Percentiles rank a stretch among this genome's conserved stretches.
These are phyloP conservation scores for Catotricha subobsoleta DNA, from an alignment of 2,888 invertebrate genomes.

Conservation along the genomic window DNA sequence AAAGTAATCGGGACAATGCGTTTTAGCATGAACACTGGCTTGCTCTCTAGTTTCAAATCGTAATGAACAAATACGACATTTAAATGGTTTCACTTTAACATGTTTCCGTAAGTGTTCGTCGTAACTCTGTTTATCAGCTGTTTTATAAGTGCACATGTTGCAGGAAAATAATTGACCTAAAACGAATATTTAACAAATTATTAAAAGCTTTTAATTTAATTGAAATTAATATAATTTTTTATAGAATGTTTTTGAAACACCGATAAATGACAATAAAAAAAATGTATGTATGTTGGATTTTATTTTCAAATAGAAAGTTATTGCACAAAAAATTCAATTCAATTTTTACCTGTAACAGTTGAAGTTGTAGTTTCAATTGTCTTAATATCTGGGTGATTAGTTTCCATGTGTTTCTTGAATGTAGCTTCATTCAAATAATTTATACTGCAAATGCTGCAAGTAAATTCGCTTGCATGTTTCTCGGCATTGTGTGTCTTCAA, in stretches of 20 bases:
- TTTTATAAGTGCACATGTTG: constrained; percentile 27
- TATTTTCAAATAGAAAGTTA: no score
- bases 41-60: constrained; percentile 29
- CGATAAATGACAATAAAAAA: no score
- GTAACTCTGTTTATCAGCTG: constrained; percentile 25
- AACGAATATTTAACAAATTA: neutral
- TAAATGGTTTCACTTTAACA: constrained; percentile 29
- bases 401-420: constrained; percentile 28
- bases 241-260: no score
- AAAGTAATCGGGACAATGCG: constrained; percentile 28
- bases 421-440: constrained; percentile 25
- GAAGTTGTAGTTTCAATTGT: constrained; percentile 6
- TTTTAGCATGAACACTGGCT: constrained; percentile 29
- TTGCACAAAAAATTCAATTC: no score
- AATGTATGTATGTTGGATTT: no score
- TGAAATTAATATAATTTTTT: neutral
- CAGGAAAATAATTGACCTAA: constrained; percentile 21
- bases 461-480: constrained; percentile 20
- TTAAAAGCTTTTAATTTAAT: neutral
- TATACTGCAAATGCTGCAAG: constrained; percentile 26
- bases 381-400: constrained; percentile 19
- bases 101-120: constrained; percentile 30
- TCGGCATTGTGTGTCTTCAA: constrained; percentile 28
- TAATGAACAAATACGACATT: constrained; percentile 29
- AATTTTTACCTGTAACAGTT: constrained; percentile 8